Conservation (phyloP, 2,797 vertebrate species). For the Parotocinclus haroldoi region DNA sequence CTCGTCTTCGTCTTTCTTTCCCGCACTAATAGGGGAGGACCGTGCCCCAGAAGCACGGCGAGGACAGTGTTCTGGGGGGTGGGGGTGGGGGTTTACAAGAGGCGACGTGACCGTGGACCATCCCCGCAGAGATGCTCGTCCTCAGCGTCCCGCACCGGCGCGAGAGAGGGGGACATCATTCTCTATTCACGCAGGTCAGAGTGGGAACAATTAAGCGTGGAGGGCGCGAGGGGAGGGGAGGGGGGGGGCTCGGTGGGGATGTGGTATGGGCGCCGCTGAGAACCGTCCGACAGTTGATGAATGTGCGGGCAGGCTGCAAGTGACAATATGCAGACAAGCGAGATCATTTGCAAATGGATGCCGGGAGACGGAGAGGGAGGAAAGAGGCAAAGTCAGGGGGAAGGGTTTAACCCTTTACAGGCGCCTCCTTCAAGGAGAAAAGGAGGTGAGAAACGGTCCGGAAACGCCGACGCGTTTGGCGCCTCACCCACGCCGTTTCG, state of each 20-base stretch:
- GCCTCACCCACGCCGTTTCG: too few relatives aligned
- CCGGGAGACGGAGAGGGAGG: constrained; percentile 56
- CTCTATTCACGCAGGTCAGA: constrained; percentile 81
- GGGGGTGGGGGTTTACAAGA: constrained; percentile 2
- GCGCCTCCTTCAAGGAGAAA: constrained; percentile 53
- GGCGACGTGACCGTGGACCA: constrained; percentile 46
- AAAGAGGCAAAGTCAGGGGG: constrained; percentile 46
- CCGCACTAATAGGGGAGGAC: constrained; percentile 43
- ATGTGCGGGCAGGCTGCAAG: constrained; percentile 79
- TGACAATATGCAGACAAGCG: constrained; percentile 93
- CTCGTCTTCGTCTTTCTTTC: constrained; percentile 9
- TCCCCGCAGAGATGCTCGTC: constrained; percentile 58
- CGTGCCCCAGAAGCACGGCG: constrained; percentile 59
- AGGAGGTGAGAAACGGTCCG: constrained; percentile 22
- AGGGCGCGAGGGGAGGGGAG: constrained; percentile 75
- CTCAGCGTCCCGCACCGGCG: constrained; percentile 38
- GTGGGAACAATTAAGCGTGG: constrained; percentile 83
- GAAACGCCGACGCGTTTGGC: constrained; percentile 9
- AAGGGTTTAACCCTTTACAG: constrained; percentile 61
- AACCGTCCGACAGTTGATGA: constrained; percentile 81
- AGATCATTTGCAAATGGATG: constrained; percentile 88
- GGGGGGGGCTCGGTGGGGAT: too few relatives aligned
- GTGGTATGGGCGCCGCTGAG: constrained; percentile 61
- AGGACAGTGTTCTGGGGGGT: neutral
- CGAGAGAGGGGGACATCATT: constrained; percentile 63